phyloP scores from a whole-genome alignment of 2,113 vertebrate species.

The Chamaea fasciata region DNA sequence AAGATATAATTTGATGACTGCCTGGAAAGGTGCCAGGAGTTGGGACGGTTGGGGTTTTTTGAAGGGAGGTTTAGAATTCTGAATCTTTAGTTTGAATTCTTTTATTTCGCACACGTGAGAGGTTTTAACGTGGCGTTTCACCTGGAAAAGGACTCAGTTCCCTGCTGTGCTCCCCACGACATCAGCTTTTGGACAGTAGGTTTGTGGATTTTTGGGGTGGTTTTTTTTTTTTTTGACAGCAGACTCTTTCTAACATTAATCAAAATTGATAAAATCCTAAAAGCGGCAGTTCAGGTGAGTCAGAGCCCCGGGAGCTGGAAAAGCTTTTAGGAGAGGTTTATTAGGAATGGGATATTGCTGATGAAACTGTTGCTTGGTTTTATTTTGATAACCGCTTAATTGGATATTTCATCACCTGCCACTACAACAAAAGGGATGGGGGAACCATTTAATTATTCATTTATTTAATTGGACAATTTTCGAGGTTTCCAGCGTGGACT shows the following conservation, averaged over 20 bases:
- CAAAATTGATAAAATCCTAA: not conserved
- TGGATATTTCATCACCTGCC: not conserved
- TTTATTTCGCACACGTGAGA: fast-evolving
- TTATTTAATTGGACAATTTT: not conserved
- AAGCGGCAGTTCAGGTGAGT: not conserved
- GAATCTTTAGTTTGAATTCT: not conserved
- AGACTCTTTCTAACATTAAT: not conserved
- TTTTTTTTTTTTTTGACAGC: not conserved
- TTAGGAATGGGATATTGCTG: not conserved
- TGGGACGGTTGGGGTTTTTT: not conserved
- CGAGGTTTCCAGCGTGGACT: not conserved
- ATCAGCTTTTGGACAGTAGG: fast-evolving
- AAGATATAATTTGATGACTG: fast-evolving
- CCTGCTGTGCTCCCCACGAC: fast-evolving
- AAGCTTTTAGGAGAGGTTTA: not conserved
- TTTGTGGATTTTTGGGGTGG: not conserved
- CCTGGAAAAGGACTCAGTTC: not conserved
- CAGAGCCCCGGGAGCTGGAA: not conserved
- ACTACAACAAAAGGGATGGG: not conserved
- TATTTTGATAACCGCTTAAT: not conserved
- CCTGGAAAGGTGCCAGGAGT: not conserved
- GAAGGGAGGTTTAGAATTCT: not conserved
- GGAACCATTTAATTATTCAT: not conserved
- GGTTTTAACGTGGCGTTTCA: not conserved
- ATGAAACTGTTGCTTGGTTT: not conserved